Conservation (phyloP, 2,797 vertebrate genomes). For the Momotus momota region DNA sequence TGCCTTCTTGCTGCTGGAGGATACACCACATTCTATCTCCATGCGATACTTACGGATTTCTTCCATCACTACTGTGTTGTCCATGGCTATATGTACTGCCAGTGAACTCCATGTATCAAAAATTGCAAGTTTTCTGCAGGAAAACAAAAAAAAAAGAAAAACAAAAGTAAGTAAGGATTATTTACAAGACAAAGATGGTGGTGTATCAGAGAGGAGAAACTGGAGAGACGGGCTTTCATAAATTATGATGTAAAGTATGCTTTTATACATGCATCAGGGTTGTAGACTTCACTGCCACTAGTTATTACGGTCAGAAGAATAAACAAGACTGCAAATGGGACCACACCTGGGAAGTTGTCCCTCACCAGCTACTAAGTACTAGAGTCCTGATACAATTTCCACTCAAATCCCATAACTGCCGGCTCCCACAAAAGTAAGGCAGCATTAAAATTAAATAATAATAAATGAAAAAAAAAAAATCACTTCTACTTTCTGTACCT, state of each 20-base stretch:
- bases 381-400: neutral
- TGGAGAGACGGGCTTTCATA: neutral
- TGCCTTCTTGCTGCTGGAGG: neutral
- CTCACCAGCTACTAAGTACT: neutral
- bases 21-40: neutral
- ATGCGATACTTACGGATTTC: conserved; percentile 91
- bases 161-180: neutral
- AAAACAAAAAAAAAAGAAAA: neutral
- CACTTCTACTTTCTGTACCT: neutral
- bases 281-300: neutral
- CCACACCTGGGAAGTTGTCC: neutral
- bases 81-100: conserved; percentile 98
- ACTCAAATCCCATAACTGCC: neutral
- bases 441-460: neutral
- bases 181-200: neutral
- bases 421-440: neutral
- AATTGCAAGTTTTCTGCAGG: conserved; percentile 90
- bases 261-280: neutral
- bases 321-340: neutral
- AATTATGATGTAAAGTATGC: neutral
- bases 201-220: neutral
- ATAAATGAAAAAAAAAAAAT: neutral
- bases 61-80: conserved; percentile 98
- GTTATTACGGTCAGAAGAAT: neutral
- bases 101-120: conserved; percentile 96